Evolutionary conservation across 2,797 vertebrate genomes (phyloP), one percentile per base, ranked within the genome.

Genomic region (Taeniopygia guttata): DNA sequence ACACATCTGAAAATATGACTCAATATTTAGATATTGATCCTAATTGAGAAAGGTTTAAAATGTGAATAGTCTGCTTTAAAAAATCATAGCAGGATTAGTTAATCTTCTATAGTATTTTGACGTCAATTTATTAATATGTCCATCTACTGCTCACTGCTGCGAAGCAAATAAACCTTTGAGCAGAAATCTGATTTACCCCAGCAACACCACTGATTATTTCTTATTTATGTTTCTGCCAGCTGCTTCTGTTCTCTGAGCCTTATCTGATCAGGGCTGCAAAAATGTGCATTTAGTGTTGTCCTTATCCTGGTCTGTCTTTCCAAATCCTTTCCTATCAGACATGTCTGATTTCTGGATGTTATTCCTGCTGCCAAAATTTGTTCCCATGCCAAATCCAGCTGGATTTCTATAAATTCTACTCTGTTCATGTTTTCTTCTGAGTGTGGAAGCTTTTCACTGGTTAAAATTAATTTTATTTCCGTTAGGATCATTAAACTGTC

Each of bases 181-280:
- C 13, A 87, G 55, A 81, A 74, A 85, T 60, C 30, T 89, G n/a
- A 30, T 80, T 49, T 89, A n/a, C 22, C 43, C 13, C 15, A 58
- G 13, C n/a, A 69, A 3, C 7, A 45, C 8, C 64, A 75, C 4
- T 46, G 83, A 77, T 85, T 89, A 72, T 78, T 90, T 89, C 56
- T 92, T 95, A 87, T 91, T 92, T 92, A 90, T 92, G 63, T 80
- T 94, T 43, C 80, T 88, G 72, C 43, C 84, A 82, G 10, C 16
- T 93, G 25, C 10, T 60, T 85, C 60, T 89, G 22, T 74, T 93
- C 40, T 68, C 56, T 83, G 49, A 92, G 45, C 27, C n/a, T 93
- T 91, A 90, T 90, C 87, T 91, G 89, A 93, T 91, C 38, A 32
- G 25, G n/a, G 21, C 29, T 79, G 40, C 40, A 86, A 84, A 93